Evolutionary conservation across 2,113 vertebrate genomes (phyloP).

Genomic region (Copsychus sechellarum): DNA sequence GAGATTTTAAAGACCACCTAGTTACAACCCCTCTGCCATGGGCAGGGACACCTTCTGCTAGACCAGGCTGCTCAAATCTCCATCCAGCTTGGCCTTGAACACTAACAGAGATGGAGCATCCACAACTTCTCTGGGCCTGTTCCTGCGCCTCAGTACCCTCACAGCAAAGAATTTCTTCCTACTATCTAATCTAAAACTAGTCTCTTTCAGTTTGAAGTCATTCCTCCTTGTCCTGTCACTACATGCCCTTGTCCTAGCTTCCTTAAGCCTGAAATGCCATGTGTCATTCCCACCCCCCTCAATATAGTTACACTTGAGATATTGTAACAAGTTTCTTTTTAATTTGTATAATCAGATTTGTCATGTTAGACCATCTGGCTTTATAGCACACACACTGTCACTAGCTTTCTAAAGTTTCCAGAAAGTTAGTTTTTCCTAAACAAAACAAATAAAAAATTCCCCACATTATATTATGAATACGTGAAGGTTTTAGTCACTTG

Average conservation of each 20-base stretch:
- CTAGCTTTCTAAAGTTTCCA: neutral
- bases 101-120: neutral
- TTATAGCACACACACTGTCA: neutral
- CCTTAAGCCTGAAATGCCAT: neutral
- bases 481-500: neutral
- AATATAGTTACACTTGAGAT: neutral
- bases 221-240: neutral
- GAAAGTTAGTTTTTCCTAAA: neutral
- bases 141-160: neutral
- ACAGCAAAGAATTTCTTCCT: neutral
- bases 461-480: neutral
- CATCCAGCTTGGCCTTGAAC: neutral
- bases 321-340: neutral
- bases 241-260: neutral
- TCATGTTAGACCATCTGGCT: neutral
- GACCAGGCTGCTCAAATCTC: neutral
- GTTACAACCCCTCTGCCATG: neutral
- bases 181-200: neutral
- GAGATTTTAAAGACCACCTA: neutral
- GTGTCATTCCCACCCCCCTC: accelerated
- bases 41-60: neutral
- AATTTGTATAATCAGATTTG: neutral
- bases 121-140: neutral
- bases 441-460: neutral
- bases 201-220: neutral